A percentile compares a stretch with the other conserved stretches of the same genome.
Conservation (phyloP, 2,888 invertebrate species). For the Oligia latruncula region DNA sequence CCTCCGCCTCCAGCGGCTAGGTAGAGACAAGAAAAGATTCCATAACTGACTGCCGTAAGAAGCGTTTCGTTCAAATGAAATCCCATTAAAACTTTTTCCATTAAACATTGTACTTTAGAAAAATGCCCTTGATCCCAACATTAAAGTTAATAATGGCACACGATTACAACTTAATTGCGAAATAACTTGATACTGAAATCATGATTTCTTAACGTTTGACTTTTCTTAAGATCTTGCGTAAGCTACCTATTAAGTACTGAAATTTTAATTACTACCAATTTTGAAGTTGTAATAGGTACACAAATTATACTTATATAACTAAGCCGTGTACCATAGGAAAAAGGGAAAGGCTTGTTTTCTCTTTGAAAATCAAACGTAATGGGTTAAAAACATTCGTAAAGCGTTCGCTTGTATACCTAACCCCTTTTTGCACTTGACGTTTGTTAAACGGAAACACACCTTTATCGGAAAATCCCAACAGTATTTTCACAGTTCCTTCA, state of each 20-base stretch:
- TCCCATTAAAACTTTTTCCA: slow-evolving; percentile 89
- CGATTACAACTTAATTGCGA: slow-evolving; percentile 76
- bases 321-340: not conserved
- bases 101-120: slow-evolving; percentile 85
- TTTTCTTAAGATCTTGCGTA: slow-evolving; percentile 57
- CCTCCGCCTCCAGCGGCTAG: slow-evolving; percentile 4
- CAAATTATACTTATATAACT: not conserved
- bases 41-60: slow-evolving; percentile 69
- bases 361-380: slow-evolving; percentile 32
- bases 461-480: slow-evolving; percentile 41
- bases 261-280: slow-evolving; percentile 29
- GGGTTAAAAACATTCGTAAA: slow-evolving; percentile 35
- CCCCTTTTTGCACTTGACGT: slow-evolving; percentile 45
- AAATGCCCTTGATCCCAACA: slow-evolving; percentile 81
- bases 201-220: slow-evolving; percentile 66
- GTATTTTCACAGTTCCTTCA: slow-evolving; percentile 40
- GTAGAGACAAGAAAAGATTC: slow-evolving; percentile 77
- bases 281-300: slow-evolving; percentile 29
- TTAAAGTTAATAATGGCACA: slow-evolving; percentile 80
- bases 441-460: slow-evolving; percentile 48
- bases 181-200: slow-evolving; percentile 71
- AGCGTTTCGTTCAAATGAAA: slow-evolving; percentile 84
- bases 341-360: slow-evolving; percentile 9
- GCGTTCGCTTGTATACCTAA: slow-evolving; percentile 27
- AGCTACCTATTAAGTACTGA: slow-evolving; percentile 28